Evolutionary conservation across 2,797 vertebrate species (phyloP), one percentile per base, ranked within the genome.

Genomic region (Halcyon smyrnensis): DNA sequence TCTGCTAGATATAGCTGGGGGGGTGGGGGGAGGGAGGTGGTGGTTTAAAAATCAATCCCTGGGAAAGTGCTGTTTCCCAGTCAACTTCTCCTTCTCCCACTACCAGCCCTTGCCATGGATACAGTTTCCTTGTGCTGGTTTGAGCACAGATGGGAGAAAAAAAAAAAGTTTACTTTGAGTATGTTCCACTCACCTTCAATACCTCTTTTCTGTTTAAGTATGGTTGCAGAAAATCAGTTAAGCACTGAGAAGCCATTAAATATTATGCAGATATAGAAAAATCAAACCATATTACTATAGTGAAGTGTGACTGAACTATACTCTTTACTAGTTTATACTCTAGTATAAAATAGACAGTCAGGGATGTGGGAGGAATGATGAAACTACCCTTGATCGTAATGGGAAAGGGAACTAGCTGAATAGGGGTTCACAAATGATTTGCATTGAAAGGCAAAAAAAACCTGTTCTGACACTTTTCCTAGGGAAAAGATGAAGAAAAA

Each of bases 21-120:
- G 84, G 84, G 74, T 57, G 65, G 37, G 71, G 64, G 48, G 62
- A 15, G 43, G 87, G 69, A 34, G 64, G 81, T 37, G 89, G 51
- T 57, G 56, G 56, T 57, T 94, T 90, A 95, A 97, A 98, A 98
- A 97, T 98, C 97, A 97, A 98, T 98, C 81, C 64, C 86, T 97
- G 93, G 89, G 93, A 96, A 97, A 97, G 56, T 48, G 80, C 76
- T 70, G 30, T 96, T 97, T 97, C 96, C 93, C 95, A 76, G 86
- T 97, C 91, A 86, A 11, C 79, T 87, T 87, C 92, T 79, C 81
- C 80, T 87, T 86, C 93, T 94, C 87, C 53, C 27, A 15, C 46
- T 77, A 39, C 20, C 2, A 9, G 79, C 36, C 30, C 56, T 78
- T 65, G 36, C 45, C 70, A 56, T 24, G 28, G 59, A 39, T 41